Percentiles rank a stretch among this genome's conserved stretches.
phyloP scores from a whole-genome alignment of 64 coral and sea anemone species.

The Platygyra sinensis region DNA sequence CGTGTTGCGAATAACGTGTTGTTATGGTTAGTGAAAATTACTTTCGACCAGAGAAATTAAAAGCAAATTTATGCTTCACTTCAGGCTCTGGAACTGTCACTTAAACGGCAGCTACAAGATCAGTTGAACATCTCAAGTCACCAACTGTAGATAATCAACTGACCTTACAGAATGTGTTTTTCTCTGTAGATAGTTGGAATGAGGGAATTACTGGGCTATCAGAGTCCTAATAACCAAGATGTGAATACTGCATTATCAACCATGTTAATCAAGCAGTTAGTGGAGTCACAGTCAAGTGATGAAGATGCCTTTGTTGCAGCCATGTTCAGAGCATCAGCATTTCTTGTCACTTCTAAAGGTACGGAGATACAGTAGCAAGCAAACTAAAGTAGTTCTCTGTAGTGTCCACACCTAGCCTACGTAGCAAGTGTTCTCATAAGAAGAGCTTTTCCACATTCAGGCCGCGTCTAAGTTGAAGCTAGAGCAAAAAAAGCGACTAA shows the following conservation, averaged over 20 bases:
- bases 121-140: no score
- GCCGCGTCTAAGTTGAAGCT: no score
- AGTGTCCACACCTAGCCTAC: no score
- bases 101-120: no score
- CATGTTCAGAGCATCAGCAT: slow-evolving; percentile 90
- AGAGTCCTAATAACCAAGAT: slow-evolving; percentile 58
- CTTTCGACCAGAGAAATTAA: not conserved
- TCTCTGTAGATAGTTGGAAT: slow-evolving; percentile 74
- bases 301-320: slow-evolving; percentile 69
- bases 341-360: slow-evolving; percentile 81
- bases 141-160: not conserved
- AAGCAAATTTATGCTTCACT: no score
- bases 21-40: not conserved
- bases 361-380: not conserved
- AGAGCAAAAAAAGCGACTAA: no score
- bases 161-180: not conserved
- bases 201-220: slow-evolving; percentile 60
- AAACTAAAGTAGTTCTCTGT: no score
- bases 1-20: no score
- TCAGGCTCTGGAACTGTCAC: no score
- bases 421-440: no score
- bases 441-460: no score
- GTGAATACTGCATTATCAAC: slow-evolving; percentile 49
- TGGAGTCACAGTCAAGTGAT: slow-evolving; percentile 15
- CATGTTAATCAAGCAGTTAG: slow-evolving; percentile 74